phyloP scores from a whole-genome alignment of 2,113 vertebrate species.

The Pluvialis apricaria region DNA sequence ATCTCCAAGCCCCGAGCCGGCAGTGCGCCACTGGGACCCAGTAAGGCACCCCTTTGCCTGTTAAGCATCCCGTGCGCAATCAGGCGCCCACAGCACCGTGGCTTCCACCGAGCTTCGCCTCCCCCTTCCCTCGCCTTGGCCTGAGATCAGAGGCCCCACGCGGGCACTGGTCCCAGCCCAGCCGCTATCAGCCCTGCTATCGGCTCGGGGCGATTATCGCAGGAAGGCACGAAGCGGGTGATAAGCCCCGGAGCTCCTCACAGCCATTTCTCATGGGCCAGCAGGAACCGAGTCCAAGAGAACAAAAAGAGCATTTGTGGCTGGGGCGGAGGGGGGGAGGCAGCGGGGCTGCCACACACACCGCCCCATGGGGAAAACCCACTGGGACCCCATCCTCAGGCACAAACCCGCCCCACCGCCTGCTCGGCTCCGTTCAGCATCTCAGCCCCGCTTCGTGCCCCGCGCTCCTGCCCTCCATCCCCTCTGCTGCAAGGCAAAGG shows the following conservation, averaged over 20 bases:
- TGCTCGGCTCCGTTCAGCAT: background rate
- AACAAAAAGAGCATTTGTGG: background rate
- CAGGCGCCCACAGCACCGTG: background rate
- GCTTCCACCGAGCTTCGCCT: background rate
- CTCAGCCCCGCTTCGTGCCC: background rate
- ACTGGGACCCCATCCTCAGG: background rate
- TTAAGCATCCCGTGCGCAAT: background rate
- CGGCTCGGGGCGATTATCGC: background rate
- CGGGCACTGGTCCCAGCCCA: background rate
- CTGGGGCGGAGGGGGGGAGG: background rate
- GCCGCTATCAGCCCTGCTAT: background rate
- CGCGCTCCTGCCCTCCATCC: background rate
- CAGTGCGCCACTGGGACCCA: fast-evolving
- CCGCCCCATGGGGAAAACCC: background rate
- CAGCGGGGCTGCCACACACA: background rate
- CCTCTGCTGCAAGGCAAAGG: background rate
- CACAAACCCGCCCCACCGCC: fast-evolving
- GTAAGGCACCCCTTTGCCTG: background rate
- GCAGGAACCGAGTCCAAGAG: background rate
- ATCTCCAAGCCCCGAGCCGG: fast-evolving
- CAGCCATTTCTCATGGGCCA: background rate
- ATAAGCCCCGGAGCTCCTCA: background rate
- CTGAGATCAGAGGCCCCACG: background rate
- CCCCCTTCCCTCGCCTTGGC: background rate
- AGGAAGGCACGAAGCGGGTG: background rate